Base-by-base conservation (phyloP, 2,113 vertebrate species). In the Struthidea cinerea region DNA sequence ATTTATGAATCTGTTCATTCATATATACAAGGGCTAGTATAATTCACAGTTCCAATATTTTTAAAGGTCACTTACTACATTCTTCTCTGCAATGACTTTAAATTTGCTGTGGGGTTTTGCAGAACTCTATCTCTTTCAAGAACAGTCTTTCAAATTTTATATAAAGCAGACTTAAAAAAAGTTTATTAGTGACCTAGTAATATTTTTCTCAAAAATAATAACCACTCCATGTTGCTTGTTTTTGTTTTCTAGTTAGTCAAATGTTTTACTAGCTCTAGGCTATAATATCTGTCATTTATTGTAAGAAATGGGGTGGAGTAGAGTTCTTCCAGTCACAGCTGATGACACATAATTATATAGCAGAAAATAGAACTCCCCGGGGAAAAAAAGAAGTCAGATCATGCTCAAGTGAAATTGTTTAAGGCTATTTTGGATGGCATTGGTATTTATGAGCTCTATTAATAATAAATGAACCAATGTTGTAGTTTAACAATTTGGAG, bases 381-480 rank as follows among this genome's bases (percentile, higher is more conserved):
- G 76, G 81, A 92, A 93, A 61, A 96, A 94, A 77, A 84, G 12
- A 93, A 97, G 94, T 94, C 83, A 95, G 69, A 96, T 87, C 89
- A 65, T 95, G 68, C 59, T 84, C 68, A 97, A 90, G 63, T 81
- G 93, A 90, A 96, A 91, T 93, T 97, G 94, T 98, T 97, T 97
- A 83, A 98, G 98, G 96, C 94, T 97, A 84, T 97, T 98, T 98
- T 97, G 83, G 92, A 93, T 96, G 86, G 83, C 74, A 79, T 89
- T 80, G 75, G 93, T 97, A 97, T 98, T 98, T 97, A 98, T 97
- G 97, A 98, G 90, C 53, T 87, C 41, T 55, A 94, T 98, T 97
- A 98, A 98, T 98, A 98, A 98, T 98, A 96, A 93, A 98, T 97
- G 84, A 97, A 79, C 16, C 77, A 87, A 75, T 86, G 89, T 67